Conservation (phyloP, 1,140 invertebrate genomes). For the Psix sp. region DNA sequence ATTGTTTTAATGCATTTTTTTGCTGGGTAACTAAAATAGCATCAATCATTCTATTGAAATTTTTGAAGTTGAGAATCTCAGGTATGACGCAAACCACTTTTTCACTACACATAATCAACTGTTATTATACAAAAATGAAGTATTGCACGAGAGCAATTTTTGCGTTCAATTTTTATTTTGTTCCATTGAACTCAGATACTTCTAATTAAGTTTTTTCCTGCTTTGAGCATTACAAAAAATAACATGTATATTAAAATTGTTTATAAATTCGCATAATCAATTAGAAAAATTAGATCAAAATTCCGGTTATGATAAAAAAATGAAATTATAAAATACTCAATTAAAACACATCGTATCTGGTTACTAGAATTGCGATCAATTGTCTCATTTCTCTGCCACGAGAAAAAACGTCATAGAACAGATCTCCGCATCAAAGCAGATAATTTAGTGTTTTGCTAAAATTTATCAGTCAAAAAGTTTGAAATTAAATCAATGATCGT, state of each 20-base stretch:
- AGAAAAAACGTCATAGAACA: background rate
- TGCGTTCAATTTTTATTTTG: too few species aligned
- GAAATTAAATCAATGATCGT: too few species aligned
- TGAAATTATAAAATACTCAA: constrained; percentile 13
- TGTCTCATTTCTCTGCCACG: constrained; percentile 8
- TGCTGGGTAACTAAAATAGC: too few species aligned
- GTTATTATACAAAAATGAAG: constrained; percentile 34
- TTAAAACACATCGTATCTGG: background rate
- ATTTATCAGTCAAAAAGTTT: too few species aligned
- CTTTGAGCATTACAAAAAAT: too few species aligned
- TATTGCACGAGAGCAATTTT: too few species aligned
- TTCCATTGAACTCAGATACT: too few species aligned
- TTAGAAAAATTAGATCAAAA: background rate
- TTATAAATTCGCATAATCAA: too few species aligned
- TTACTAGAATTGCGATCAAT: constrained; percentile 19
- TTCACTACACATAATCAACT: constrained; percentile 22
- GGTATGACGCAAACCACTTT: constrained; percentile 32
- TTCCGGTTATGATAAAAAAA: background rate
- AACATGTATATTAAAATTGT: too few species aligned
- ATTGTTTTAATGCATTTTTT: too few species aligned
- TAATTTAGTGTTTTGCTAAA: constrained; percentile 2
- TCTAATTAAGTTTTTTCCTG: too few species aligned
- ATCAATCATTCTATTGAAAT: constrained; percentile 32
- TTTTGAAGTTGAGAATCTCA: constrained; percentile 21
- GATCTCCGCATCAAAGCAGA: background rate